These are phyloP conservation scores for Aleiodes alternator DNA, from an alignment of 2,888 invertebrate species.

Conservation along the genomic window DNA sequence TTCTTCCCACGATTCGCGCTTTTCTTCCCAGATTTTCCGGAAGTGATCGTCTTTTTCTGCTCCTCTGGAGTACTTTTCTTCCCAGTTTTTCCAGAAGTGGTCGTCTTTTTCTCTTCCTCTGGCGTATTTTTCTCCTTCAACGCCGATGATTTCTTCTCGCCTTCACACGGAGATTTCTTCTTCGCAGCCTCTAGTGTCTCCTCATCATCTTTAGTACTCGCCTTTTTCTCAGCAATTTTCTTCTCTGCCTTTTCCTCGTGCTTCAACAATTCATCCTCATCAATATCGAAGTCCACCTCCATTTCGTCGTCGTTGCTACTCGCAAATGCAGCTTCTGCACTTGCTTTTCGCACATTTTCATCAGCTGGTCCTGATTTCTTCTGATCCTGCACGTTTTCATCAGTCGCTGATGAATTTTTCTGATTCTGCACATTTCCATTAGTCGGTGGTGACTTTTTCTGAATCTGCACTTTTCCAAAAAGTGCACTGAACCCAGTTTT, in stretches of 20 bases:
- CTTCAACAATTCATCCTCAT: slow-evolving; percentile 6
- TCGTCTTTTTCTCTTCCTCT: slow-evolving; percentile 5
- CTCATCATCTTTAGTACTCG: not conserved
- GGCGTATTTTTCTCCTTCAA: not conserved
- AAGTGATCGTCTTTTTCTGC: not conserved
- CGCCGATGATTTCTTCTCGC: slow-evolving; percentile 30
- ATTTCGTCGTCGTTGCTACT: not conserved
- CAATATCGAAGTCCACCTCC: slow-evolving; percentile 17
- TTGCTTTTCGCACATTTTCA: not conserved
- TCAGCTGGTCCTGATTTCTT: too few relatives aligned
- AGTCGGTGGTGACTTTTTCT: slow-evolving; percentile 40
- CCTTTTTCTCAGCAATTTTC: too few relatives aligned
- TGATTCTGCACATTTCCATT: slow-evolving; percentile 43
- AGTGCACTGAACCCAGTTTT: slow-evolving; percentile 65
- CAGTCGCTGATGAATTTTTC: not conserved
- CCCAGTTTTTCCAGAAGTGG: slow-evolving; percentile 4
- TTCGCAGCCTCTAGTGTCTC: not conserved
- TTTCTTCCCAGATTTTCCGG: slow-evolving; percentile 14
- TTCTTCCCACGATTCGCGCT: slow-evolving; percentile 60
- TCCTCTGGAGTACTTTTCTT: slow-evolving; percentile 19
- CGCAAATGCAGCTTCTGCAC: not conserved
- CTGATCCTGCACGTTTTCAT: not conserved
- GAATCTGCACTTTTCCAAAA: slow-evolving; percentile 62
- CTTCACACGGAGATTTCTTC: not conserved
- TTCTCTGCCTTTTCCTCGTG: slow-evolving; percentile 23